A percentile compares a stretch with the other conserved stretches of the same genome.
These are phyloP conservation scores for Auanema freiburgensis DNA, from an alignment of 2,888 invertebrate species.

Conservation along the genomic window DNA sequence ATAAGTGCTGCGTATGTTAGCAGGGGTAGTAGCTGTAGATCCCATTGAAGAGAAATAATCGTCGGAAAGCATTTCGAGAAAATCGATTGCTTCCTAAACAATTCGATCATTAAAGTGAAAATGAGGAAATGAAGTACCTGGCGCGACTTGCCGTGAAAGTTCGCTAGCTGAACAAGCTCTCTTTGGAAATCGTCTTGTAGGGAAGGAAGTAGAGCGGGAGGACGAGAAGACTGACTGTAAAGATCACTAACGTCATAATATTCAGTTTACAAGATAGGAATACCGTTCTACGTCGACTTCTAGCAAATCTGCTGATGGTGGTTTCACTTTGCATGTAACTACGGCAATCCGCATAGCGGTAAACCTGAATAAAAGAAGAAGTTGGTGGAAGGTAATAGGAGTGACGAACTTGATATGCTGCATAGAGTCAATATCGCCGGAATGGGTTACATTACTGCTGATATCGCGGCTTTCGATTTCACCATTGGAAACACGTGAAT, in stretches of 20 bases:
- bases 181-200: conserved; percentile 55
- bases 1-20: too few relatives aligned
- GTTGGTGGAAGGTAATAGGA: neutral
- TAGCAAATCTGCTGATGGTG: conserved; percentile 49
- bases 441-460: conserved; percentile 55
- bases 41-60: conserved; percentile 1
- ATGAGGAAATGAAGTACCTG: conserved; percentile 21
- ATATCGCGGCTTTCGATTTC: conserved; percentile 37
- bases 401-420: conserved; percentile 51
- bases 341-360: conserved; percentile 64
- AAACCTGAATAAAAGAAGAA: conserved; percentile 31
- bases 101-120: neutral
- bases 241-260: too few relatives aligned
- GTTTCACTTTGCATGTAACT: conserved; percentile 63
- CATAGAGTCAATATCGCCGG: conserved; percentile 61
- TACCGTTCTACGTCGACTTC: conserved; percentile 20
- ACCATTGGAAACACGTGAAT: conserved; percentile 31
- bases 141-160: conserved; percentile 56
- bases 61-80: conserved; percentile 2
- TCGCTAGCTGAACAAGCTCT: conserved; percentile 57
- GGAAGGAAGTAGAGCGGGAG: conserved; percentile 22
- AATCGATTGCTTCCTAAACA: conserved; percentile 11
- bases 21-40: too few relatives aligned
- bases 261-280: conserved; percentile 8
- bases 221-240: conserved; percentile 19